These are phyloP conservation scores for Strigops habroptila DNA, from an alignment of 2,113 vertebrate genomes.

Conservation along the genomic window DNA sequence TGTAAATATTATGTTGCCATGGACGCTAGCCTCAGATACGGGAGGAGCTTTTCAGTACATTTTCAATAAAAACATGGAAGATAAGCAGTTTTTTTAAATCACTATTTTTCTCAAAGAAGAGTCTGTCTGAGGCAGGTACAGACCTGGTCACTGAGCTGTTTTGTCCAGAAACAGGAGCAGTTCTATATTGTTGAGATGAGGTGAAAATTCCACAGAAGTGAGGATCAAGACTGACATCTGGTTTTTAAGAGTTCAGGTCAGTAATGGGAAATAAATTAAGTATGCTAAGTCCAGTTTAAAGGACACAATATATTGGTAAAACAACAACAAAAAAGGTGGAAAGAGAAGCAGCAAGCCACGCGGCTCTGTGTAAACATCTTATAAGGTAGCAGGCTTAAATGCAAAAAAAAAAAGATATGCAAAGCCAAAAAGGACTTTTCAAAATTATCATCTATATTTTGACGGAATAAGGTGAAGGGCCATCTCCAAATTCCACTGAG, in stretches of 20 bases:
- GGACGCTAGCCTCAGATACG: neutral
- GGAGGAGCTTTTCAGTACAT: neutral
- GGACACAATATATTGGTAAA: neutral
- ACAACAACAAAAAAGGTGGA: neutral
- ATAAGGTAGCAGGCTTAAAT: neutral
- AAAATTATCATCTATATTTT: neutral
- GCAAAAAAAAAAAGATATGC: neutral
- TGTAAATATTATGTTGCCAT: conserved; percentile 63
- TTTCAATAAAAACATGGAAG: neutral
- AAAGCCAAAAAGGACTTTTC: neutral
- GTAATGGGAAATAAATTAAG: neutral
- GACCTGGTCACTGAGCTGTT: neutral
- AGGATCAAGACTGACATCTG: neutral
- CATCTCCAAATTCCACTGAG: neutral
- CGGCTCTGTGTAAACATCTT: neutral
- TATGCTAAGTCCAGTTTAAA: neutral
- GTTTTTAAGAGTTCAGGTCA: neutral
- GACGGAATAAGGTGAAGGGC: neutral
- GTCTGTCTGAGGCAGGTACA: neutral
- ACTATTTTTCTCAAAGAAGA: neutral
- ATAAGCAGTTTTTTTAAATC: neutral
- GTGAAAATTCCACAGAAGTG: neutral
- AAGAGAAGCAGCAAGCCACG: neutral
- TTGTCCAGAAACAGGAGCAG: neutral
- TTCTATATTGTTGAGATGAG: neutral